Percentiles rank a stretch among this genome's conserved stretches.
phyloP scores from a whole-genome alignment of 2,888 invertebrate genomes.

The Fragum whitleyi region DNA sequence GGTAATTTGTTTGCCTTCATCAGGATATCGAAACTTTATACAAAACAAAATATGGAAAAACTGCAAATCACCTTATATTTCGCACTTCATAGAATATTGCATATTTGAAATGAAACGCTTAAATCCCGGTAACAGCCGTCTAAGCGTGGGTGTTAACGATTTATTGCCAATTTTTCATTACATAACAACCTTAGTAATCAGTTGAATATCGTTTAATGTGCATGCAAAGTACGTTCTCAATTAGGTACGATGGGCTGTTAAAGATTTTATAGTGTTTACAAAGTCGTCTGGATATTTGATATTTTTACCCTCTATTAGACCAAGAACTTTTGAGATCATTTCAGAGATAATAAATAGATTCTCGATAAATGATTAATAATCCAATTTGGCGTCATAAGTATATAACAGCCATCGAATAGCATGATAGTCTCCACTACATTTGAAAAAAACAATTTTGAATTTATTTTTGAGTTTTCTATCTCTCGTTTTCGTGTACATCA shows the following conservation, averaged over 20 bases:
- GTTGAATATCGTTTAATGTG: constrained; percentile 29
- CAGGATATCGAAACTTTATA: too few species aligned
- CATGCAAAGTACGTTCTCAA: constrained; percentile 9
- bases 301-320: background rate
- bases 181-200: constrained; percentile 1
- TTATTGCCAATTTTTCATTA: constrained; percentile 10
- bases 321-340: too few species aligned
- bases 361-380: too few species aligned
- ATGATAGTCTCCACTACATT: too few species aligned
- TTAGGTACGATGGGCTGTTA: background rate
- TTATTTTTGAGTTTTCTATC: too few species aligned
- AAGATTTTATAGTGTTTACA: constrained; percentile 9
- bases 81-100: background rate
- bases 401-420: too few species aligned
- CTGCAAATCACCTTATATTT: background rate
- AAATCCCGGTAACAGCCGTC: background rate
- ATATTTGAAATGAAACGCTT: constrained; percentile 8
- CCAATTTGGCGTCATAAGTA: too few species aligned
- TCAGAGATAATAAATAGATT: too few species aligned
- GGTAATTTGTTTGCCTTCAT: too few species aligned
- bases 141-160: constrained; percentile 20
- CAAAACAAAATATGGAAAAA: background rate
- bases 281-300: constrained; percentile 2
- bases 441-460: too few species aligned
- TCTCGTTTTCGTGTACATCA: too few species aligned